phyloP scores from a whole-genome alignment of 2,797 vertebrate species.

The Scolopax rusticola region DNA sequence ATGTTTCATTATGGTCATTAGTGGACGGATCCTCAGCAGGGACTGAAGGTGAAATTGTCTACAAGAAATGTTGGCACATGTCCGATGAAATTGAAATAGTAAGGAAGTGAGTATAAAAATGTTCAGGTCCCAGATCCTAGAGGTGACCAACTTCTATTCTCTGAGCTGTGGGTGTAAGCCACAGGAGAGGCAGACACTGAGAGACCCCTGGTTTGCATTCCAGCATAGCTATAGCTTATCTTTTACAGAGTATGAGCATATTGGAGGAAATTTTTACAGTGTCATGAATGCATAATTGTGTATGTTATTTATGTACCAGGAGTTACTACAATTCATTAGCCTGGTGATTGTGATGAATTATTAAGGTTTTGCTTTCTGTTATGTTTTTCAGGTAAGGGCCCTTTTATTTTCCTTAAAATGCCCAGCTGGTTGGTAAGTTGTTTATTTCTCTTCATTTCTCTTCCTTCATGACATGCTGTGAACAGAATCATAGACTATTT shows the following conservation, averaged over 20 bases:
- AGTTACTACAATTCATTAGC: neutral
- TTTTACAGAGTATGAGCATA: neutral
- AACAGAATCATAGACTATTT: neutral
- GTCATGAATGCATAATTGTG: neutral
- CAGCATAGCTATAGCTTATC: neutral
- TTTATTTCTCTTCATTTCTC: neutral
- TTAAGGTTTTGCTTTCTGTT: slow-evolving; percentile 47
- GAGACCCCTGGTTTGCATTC: neutral
- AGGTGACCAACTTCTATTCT: slow-evolving; percentile 17
- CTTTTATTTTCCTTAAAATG: slow-evolving; percentile 25
- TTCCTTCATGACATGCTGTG: neutral
- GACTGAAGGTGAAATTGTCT: slow-evolving; percentile 82
- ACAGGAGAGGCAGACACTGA: neutral
- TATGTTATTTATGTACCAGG: neutral
- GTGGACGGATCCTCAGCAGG: slow-evolving; percentile 80
- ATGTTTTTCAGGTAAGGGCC: slow-evolving; percentile 65
- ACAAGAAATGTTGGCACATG: slow-evolving; percentile 75
- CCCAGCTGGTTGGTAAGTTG: slow-evolving; percentile 17
- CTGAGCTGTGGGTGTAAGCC: neutral
- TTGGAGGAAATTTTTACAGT: neutral
- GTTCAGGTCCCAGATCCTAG: neutral
- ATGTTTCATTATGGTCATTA: slow-evolving; percentile 94
- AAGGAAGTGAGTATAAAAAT: slow-evolving; percentile 15
- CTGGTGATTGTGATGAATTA: neutral
- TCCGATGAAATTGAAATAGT: slow-evolving; percentile 51